Conservation (phyloP, 2,888 invertebrate species). For the Argyresthia goedartella region DNA sequence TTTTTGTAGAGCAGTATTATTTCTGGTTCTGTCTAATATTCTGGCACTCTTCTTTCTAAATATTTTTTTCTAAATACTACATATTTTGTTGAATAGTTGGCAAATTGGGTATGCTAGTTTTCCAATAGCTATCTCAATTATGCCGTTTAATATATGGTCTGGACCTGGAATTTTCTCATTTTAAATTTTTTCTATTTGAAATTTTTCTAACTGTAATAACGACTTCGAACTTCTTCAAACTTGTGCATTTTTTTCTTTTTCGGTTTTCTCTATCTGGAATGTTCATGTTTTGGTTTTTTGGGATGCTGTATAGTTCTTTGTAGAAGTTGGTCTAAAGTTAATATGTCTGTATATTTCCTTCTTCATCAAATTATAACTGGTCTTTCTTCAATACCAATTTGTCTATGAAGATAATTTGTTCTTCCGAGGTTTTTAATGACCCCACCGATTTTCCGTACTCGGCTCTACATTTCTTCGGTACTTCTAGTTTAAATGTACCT, state of each 20-base stretch:
- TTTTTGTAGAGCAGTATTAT: constrained; percentile 6
- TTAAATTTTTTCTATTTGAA: neutral
- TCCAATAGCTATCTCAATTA: neutral
- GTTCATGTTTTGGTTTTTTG: neutral
- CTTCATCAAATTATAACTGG: no score
- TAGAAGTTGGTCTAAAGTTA: neutral
- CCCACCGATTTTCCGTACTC: neutral
- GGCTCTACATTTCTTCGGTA: neutral
- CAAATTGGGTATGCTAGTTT: neutral
- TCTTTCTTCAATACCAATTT: no score
- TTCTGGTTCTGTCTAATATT: neutral
- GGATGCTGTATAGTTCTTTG: neutral
- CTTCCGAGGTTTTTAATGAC: no score
- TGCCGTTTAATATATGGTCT: neutral
- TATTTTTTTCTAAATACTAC: no score
- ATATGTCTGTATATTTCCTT: neutral
- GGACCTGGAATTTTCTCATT: neutral
- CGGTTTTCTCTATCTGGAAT: neutral
- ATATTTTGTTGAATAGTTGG: constrained; percentile 1
- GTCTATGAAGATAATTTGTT: no score
- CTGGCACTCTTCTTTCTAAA: neutral
- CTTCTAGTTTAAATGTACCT: neutral
- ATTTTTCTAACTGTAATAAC: no score
- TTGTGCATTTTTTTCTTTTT: neutral
- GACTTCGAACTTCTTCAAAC: neutral